Conservation (phyloP, 2,113 vertebrate species). For the Misgurnus anguillicaudatus region DNA sequence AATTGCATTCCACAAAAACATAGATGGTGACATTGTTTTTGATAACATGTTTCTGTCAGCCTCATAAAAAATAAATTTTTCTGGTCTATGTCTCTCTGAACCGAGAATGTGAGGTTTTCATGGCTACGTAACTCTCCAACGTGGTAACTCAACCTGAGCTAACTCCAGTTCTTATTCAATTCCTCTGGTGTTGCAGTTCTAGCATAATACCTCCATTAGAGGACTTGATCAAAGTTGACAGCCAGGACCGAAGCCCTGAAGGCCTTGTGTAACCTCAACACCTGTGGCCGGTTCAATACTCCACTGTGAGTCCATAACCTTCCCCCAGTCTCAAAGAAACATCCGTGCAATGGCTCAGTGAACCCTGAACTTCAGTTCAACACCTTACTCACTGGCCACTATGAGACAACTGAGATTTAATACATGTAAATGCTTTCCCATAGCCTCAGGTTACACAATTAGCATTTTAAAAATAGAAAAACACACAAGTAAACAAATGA, state of each 20-base stretch:
- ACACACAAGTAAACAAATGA: background rate
- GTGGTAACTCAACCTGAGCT: slow-evolving; percentile 11
- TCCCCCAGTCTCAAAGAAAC: slow-evolving; percentile 20
- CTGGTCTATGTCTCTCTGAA: background rate
- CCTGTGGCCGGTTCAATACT: slow-evolving; percentile 43
- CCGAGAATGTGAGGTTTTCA: background rate
- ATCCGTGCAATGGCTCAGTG: background rate
- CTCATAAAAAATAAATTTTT: background rate
- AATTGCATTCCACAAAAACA: background rate
- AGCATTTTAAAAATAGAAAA: background rate
- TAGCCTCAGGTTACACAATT: background rate
- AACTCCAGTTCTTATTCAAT: slow-evolving; percentile 9
- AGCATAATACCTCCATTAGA: slow-evolving; percentile 1
- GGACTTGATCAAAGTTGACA: slow-evolving; percentile 41
- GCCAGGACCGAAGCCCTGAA: slow-evolving; percentile 10
- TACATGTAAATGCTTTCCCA: background rate
- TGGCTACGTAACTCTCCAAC: slow-evolving; percentile 26
- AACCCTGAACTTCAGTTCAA: slow-evolving; percentile 20
- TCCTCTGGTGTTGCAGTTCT: slow-evolving; percentile 5
- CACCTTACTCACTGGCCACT: slow-evolving; percentile 1
- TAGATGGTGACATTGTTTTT: background rate
- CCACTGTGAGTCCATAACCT: slow-evolving; percentile 17
- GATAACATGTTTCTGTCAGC: background rate
- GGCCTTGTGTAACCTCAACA: slow-evolving; percentile 25
- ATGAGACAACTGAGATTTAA: slow-evolving; percentile 11